Percentiles rank a stretch among this genome's conserved stretches.
Conservation (phyloP, 92 coral and sea anemone genomes). For the Porites evermanni region DNA sequence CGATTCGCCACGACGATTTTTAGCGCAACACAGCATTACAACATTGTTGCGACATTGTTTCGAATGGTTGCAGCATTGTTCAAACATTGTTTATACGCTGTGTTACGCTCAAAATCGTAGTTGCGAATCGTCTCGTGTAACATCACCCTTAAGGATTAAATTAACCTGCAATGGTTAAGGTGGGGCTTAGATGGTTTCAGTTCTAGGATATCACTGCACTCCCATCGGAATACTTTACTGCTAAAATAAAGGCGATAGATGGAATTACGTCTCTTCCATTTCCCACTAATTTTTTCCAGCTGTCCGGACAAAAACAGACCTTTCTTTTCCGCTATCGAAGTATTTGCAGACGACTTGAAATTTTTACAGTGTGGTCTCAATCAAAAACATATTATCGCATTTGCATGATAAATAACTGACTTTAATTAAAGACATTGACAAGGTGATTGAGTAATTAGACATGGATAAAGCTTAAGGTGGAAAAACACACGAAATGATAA, state of each 20-base stretch:
- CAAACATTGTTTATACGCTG: no score
- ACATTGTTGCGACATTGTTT: no score
- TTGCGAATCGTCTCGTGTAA: no score
- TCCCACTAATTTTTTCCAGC: constrained; percentile 17
- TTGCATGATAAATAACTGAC: background rate
- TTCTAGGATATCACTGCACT: background rate
- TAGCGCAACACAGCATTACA: no score
- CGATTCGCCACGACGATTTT: no score
- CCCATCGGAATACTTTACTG: background rate
- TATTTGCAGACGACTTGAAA: background rate
- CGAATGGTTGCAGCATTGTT: no score
- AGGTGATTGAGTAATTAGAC: background rate
- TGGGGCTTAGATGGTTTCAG: no score
- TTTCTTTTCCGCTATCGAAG: background rate
- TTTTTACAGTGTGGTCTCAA: constrained; percentile 1
- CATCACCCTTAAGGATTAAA: no score
- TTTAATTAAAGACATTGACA: background rate
- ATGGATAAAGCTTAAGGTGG: background rate
- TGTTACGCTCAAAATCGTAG: no score
- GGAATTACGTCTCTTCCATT: no score
- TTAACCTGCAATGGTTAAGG: no score
- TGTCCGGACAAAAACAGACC: background rate
- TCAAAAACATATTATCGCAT: constrained; percentile 40
- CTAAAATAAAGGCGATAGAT: no score
- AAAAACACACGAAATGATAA: background rate